These are phyloP conservation scores for Platycheirus rosarum DNA, from an alignment of 2,888 invertebrate species.

Conservation along the genomic window DNA sequence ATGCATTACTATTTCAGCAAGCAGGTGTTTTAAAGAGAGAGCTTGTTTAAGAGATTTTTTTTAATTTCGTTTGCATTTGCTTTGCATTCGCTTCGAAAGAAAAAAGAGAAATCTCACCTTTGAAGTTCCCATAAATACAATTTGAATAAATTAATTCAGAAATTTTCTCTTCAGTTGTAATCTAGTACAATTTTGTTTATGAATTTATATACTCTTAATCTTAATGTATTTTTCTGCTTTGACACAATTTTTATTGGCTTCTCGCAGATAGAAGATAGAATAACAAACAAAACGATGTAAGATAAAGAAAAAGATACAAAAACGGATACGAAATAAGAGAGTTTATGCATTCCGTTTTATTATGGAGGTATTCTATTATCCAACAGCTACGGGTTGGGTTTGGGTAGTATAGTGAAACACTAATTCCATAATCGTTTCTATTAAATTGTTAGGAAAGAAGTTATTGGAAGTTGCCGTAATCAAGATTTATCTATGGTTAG, in stretches of 20 bases:
- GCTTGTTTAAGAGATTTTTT: not conserved
- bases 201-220: not conserved
- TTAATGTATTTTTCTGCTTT: slow-evolving; percentile 13
- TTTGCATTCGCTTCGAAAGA: too few species aligned
- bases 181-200: slow-evolving; percentile 59
- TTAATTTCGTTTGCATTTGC: too few species aligned
- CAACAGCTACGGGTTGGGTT: not conserved
- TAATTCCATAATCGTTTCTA: not conserved
- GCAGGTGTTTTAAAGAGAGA: slow-evolving; percentile 32
- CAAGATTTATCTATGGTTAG: too few species aligned
- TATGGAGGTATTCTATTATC: slow-evolving; percentile 16
- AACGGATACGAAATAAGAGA: slow-evolving; percentile 20
- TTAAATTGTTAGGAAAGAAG: not conserved
- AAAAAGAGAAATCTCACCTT: too few species aligned
- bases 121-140: too few species aligned
- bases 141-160: too few species aligned
- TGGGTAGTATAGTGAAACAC: not conserved
- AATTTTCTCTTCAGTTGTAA: not conserved
- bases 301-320: slow-evolving; percentile 1
- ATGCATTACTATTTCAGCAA: slow-evolving; percentile 2
- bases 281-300: too few species aligned
- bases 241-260: slow-evolving; percentile 15
- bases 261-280: too few species aligned
- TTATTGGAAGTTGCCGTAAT: not conserved
- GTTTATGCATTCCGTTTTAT: not conserved